A percentile compares a stretch with the other conserved stretches of the same genome.
Conservation (phyloP, 35 echinoderm and acorn worm species). For the Ophioderma brevispina region DNA sequence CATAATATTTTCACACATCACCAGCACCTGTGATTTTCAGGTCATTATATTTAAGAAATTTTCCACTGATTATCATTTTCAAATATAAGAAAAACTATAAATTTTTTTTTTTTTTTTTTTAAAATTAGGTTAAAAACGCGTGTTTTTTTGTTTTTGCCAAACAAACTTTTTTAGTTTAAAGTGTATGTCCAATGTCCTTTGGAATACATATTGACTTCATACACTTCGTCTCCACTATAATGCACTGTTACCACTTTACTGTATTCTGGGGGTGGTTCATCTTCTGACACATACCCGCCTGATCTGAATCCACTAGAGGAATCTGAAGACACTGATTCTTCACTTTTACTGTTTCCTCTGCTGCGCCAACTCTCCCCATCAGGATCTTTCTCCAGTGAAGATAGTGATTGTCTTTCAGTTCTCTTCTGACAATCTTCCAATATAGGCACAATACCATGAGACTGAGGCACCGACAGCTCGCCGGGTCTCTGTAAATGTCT, state of each 20-base stretch:
- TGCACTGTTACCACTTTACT: conserved; percentile 71
- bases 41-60: background rate
- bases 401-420: conserved; percentile 6
- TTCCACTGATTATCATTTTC: background rate
- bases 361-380: conserved; percentile 4
- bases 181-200: background rate
- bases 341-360: conserved; percentile 85
- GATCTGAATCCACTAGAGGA: conserved; percentile 96
- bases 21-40: background rate
- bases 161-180: background rate
- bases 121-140: too few relatives aligned
- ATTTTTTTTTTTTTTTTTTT: background rate
- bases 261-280: conserved; percentile 86
- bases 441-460: background rate
- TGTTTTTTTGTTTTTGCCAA: too few relatives aligned
- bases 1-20: too few relatives aligned
- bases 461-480: background rate
- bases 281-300: conserved; percentile 78
- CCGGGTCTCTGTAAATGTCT: conserved; percentile 7
- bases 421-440: background rate
- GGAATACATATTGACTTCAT: background rate
- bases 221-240: conserved; percentile 8
- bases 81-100: background rate
- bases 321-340: conserved; percentile 96
- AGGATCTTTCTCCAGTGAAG: background rate